phyloP scores from a whole-genome alignment of 2,113 vertebrate species.

The Indicator maculatus region DNA sequence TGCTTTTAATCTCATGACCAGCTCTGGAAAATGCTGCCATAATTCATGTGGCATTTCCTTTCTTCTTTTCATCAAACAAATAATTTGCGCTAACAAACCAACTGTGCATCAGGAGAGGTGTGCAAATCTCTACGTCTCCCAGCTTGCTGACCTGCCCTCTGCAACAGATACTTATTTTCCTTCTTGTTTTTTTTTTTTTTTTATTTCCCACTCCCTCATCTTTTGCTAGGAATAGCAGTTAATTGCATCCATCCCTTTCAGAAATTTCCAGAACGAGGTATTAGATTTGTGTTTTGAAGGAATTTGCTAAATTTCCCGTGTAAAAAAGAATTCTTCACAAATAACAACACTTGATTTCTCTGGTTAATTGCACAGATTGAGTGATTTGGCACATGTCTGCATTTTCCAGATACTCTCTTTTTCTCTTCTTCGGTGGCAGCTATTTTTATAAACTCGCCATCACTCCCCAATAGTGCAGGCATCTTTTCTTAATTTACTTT shows the following conservation, averaged over 20 bases:
- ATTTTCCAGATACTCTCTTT: constrained; percentile 53
- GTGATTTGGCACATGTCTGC: constrained; percentile 58
- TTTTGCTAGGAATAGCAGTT: constrained; percentile 14
- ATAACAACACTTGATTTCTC: constrained; percentile 43
- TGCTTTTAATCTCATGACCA: constrained; percentile 3
- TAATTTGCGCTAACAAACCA: constrained; percentile 3
- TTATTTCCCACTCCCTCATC: not conserved
- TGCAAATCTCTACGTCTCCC: not conserved
- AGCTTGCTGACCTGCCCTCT: constrained; percentile 1
- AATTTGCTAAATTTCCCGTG: constrained; percentile 31
- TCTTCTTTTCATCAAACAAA: constrained; percentile 43
- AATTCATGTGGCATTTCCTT: constrained; percentile 2
- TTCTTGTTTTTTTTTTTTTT: not conserved
- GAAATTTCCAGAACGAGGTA: constrained; percentile 36
- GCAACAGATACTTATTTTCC: not conserved
- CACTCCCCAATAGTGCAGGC: constrained; percentile 16
- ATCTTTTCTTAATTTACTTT: constrained; percentile 61
- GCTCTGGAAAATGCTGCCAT: not conserved
- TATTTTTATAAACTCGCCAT: constrained; percentile 61
- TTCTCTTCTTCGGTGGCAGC: constrained; percentile 1
- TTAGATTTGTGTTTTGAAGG: constrained; percentile 21
- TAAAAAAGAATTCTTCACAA: constrained; percentile 12
- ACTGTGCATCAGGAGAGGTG: constrained; percentile 5
- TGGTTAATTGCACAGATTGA: constrained; percentile 69
- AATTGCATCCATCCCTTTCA: constrained; percentile 11